These are phyloP conservation scores for Drosophila neonasuta DNA, from an alignment of 2,888 invertebrate species.

Conservation along the genomic window DNA sequence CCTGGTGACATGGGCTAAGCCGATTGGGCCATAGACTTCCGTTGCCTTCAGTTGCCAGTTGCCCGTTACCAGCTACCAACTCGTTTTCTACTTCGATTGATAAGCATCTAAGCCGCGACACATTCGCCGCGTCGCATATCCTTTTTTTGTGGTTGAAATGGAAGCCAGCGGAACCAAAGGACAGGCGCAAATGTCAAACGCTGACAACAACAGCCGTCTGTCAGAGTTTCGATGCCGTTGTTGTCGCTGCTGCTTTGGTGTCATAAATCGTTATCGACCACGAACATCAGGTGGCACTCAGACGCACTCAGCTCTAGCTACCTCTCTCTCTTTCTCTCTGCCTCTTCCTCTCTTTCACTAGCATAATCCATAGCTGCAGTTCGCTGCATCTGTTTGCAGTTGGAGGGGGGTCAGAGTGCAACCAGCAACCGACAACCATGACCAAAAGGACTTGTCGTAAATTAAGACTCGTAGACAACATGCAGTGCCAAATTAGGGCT, in stretches of 20 bases:
- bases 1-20: conserved; percentile 47
- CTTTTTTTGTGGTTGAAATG: conserved; percentile 50
- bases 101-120: conserved; percentile 70
- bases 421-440: conserved; percentile 17
- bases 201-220: conserved; percentile 56
- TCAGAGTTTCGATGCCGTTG: conserved; percentile 36
- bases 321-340: neutral
- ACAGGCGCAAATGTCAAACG: conserved; percentile 58
- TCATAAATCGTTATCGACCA: conserved; percentile 79
- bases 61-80: conserved; percentile 14
- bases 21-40: conserved; percentile 56
- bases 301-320: conserved; percentile 55
- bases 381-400: conserved; percentile 13
- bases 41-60: conserved; percentile 62
- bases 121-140: conserved; percentile 40
- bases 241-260: conserved; percentile 54
- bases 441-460: conserved; percentile 71
- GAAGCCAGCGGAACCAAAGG: conserved; percentile 41
- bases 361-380: conserved; percentile 54
- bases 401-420: conserved; percentile 19
- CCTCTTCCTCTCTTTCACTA: conserved; percentile 38
- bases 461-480: conserved; percentile 60
- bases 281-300: conserved; percentile 79
- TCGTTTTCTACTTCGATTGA: conserved; percentile 29
- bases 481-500: conserved; percentile 31